Evolutionary conservation across 2,113 vertebrate genomes (phyloP), one percentile per base, ranked within the genome.

Genomic region (Melospiza georgiana): DNA sequence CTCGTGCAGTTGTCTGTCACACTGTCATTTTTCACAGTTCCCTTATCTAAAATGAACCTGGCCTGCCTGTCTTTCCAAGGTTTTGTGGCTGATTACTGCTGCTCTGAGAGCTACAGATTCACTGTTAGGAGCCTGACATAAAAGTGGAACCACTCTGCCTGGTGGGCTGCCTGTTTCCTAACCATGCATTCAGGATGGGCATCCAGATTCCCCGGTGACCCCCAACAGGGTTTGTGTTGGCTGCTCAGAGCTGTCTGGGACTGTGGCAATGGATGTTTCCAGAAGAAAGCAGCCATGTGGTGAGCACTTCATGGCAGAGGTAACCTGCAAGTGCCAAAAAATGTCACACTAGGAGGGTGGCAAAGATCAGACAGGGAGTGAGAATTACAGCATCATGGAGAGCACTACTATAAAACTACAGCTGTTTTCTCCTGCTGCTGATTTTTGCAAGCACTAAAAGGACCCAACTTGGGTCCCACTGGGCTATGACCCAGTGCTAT

Each of bases 41-140:
- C 85, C 75, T 94, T 94, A 95, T 89, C 83, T 93, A 52, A 84
- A 93, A 90, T 72, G 73, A 93, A 51, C 80, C 27, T 51, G 35
- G 35, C 48, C 86, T 84, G 55, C 76, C 76, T 4, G 1, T 86
- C 92, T 67, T 89, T 57, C 87, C 10, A 3, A 23, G 49, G 33
- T 33, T 90, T 75, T 54, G 39, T 57, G 72, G 75, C 49, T 92
- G 83, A 88, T 88, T 80, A 55, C 12, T 88, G 79, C 72, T 74
- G 59, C 89, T 93, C 7, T 62, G 43, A 65, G 90, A 93, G 54
- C 43, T 58, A 49, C 12, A 54, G 68, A 58, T 49, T 31, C 62
- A 30, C 25, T 41, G 35, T 30, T 59, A 25, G 39, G 61, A 91
- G 33, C 17, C 46, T 87, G 71, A 66, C 24, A 23, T 14, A 28